Evolutionary conservation across 2,113 vertebrate genomes (phyloP), one percentile per base, ranked within the genome.

Genomic region (Clarias magur): DNA sequence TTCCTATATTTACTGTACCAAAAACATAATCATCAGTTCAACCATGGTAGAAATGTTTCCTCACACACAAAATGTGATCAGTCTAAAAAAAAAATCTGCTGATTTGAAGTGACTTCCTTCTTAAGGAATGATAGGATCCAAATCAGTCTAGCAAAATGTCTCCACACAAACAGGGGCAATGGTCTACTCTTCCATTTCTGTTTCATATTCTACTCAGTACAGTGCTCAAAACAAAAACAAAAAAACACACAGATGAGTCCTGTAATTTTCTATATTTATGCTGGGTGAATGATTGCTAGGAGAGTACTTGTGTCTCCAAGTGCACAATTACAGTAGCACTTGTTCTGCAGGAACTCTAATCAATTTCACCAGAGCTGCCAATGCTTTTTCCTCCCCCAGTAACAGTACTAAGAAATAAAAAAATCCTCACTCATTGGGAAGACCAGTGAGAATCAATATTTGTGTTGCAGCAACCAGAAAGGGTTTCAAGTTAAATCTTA

Each of bases 321-420:
- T 34, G 42, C 63, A 83, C 63, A 48, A 84, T 81, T 86, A 19
- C 38, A 72, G 65, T 83, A 42, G 56, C 48, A 30, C 48, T 81
- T 87, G 78, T 60, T 75, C 73, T 62, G 62, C 62, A 80, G 85
- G 72, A n/a, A 86, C 65, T n/a, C 70, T 67, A 65, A 84, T 84
- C 67, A 1, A 56, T 42, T 48, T 30, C 57, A 59, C 70, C 34
- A 85, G 30, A 6, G 83, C 54, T 75, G 80, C 48, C 70, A 88
- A 4, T 76, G 70, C 72, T 83, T 82, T 89, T 63, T 80, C 27
- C 63, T 76, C 79, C 48, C 62, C 63, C 57, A 25, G 62, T 54
- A 67, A 70, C 12, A 16, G 34, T 70, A 67, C 48, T 72, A 82
- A 65, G 65, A 30, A 85, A 62, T 48, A 53, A 88, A 38, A 38